Percentiles rank a stretch among this genome's conserved stretches.
Evolutionary conservation across 2,888 invertebrate species (phyloP).

Genomic region (Erebia ligea): DNA sequence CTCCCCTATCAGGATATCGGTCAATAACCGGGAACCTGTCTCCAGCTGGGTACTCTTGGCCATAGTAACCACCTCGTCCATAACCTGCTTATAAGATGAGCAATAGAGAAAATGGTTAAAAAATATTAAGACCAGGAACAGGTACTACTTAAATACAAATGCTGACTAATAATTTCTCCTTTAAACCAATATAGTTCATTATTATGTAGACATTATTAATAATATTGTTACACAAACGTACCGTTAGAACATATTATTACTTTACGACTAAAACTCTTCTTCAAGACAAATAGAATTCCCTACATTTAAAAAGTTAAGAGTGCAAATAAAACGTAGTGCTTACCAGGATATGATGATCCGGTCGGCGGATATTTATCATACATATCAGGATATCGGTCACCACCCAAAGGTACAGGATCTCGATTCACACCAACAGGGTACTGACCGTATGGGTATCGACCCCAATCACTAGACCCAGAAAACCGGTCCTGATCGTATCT

Average conservation of each 20-base stretch:
- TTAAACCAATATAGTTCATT: no score
- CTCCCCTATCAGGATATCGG: conserved; percentile 73
- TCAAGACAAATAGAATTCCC: not conserved
- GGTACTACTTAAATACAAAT: no score
- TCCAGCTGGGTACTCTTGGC: conserved; percentile 59
- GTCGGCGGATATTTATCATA: conserved; percentile 84
- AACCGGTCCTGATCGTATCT: conserved; percentile 77
- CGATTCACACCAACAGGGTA: conserved; percentile 78
- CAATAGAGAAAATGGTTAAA: not conserved
- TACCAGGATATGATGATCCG: conserved; percentile 80
- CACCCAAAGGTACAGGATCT: conserved; percentile 77
- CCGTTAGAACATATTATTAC: no score
- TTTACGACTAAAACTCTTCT: no score
- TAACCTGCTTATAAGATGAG: conserved; percentile 57
- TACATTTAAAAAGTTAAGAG: conserved; percentile 3
- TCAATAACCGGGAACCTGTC: conserved; percentile 62
- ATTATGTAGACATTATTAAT: no score
- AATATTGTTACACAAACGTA: no score
- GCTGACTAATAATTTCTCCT: no score
- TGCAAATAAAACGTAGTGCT: conserved; percentile 50
- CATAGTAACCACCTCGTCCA: conserved; percentile 71
- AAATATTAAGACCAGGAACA: not conserved
- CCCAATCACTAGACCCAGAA: conserved; percentile 63
- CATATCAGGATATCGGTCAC: conserved; percentile 76
- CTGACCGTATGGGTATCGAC: conserved; percentile 74